phyloP scores from a whole-genome alignment of 2,113 vertebrate species.

The Amia ocellicauda region DNA sequence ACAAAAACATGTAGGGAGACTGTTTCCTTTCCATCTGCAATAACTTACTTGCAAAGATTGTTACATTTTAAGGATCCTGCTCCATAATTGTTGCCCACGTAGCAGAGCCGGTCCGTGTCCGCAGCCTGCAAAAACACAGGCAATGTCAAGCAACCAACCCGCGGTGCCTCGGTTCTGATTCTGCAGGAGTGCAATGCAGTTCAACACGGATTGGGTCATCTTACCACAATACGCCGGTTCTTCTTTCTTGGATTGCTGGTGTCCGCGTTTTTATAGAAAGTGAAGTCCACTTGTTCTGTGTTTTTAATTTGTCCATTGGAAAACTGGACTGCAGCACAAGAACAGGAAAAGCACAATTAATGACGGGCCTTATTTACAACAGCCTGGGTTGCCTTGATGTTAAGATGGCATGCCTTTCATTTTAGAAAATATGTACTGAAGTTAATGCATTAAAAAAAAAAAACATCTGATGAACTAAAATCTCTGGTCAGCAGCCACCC shows the following conservation, averaged over 20 bases:
- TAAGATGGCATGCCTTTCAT: too few species aligned
- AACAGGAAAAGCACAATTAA: neutral
- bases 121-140: conserved; percentile 65
- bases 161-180: too few species aligned
- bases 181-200: neutral
- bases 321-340: conserved; percentile 74
- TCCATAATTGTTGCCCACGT: conserved; percentile 84
- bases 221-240: conserved; percentile 75
- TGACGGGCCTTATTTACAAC: too few species aligned
- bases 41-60: conserved; percentile 80
- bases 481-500: too few species aligned
- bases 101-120: conserved; percentile 80
- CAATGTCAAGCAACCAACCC: too few species aligned
- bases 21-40: neutral
- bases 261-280: conserved; percentile 66
- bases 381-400: too few species aligned
- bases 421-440: too few species aligned
- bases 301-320: conserved; percentile 75
- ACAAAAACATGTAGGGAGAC: neutral
- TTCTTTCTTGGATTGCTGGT: conserved; percentile 72
- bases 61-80: conserved; percentile 64
- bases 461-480: too few species aligned
- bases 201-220: too few species aligned
- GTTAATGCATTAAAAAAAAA: too few species aligned
- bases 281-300: conserved; percentile 65